These are phyloP conservation scores for Ailuropoda melanoleuca DNA, from an alignment of 2,113 vertebrate species.

Conservation along the genomic window DNA sequence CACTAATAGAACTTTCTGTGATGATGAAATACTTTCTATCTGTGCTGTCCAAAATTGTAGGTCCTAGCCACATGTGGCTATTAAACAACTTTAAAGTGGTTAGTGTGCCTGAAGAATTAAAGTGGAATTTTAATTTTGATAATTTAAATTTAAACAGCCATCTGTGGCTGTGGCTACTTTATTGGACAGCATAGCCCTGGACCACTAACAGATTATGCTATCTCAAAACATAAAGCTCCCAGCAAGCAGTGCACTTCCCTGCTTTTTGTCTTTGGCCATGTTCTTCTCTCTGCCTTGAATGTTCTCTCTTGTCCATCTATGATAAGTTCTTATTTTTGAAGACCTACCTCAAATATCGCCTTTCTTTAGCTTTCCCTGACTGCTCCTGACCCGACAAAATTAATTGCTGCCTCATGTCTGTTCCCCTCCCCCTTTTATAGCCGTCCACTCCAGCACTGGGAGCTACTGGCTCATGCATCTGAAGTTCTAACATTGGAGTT, in stretches of 20 bases:
- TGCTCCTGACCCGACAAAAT: not conserved
- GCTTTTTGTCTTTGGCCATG: not conserved
- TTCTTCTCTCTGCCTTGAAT: slow-evolving; percentile 9
- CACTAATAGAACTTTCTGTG: not conserved
- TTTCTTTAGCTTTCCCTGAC: slow-evolving; percentile 12
- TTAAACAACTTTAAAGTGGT: not conserved
- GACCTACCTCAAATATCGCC: not conserved
- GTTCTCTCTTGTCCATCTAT: slow-evolving; percentile 23
- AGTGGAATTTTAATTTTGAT: slow-evolving; percentile 17
- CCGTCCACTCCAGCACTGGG: not conserved
- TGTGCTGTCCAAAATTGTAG: not conserved
- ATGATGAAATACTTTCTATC: not conserved
- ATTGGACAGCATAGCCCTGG: not conserved
- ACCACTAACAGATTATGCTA: not conserved
- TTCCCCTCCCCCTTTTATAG: not conserved
- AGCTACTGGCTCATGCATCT: not conserved
- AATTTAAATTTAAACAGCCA: slow-evolving; percentile 9
- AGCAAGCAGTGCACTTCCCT: not conserved
- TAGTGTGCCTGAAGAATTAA: not conserved
- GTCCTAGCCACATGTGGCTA: not conserved
- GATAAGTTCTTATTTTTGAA: slow-evolving; percentile 27
- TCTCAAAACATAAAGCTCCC: not conserved
- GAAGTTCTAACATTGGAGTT: not conserved
- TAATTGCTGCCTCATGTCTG: not conserved
- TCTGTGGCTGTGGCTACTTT: not conserved